Evolutionary conservation across 2,113 vertebrate species (phyloP).

Genomic region (Sceloporus tristichus): DNA sequence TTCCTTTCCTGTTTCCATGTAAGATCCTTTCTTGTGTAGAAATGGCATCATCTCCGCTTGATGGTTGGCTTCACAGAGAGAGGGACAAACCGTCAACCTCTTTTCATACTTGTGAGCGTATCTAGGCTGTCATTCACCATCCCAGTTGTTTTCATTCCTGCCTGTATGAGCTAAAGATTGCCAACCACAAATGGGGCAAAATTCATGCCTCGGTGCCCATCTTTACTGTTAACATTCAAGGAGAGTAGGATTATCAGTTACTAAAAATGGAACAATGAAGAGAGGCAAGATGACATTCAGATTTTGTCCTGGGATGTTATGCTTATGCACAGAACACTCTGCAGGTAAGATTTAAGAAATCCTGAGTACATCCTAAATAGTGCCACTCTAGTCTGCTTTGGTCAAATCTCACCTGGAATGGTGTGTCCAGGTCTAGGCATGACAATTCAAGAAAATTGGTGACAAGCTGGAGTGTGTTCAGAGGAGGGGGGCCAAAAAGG

Average conservation of each 20-base stretch:
- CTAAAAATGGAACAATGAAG: neutral
- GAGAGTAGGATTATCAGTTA: neutral
- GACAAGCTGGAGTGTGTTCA: too few relatives aligned
- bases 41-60: conserved; percentile 43
- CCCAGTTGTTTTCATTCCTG: conserved; percentile 23
- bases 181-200: neutral
- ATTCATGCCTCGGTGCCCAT: neutral
- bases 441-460: too few relatives aligned
- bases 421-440: too few relatives aligned
- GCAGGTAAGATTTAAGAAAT: neutral
- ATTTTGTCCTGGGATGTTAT: neutral
- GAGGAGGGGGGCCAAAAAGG: too few relatives aligned
- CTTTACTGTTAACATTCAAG: neutral
- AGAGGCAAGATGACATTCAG: neutral
- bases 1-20: conserved; percentile 40
- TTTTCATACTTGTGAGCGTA: conserved; percentile 6
- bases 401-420: too few relatives aligned
- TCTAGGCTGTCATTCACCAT: conserved; percentile 3
- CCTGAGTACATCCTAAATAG: too few relatives aligned
- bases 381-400: too few relatives aligned
- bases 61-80: conserved; percentile 32
- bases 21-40: conserved; percentile 42
- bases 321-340: neutral
- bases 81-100: conserved; percentile 4
- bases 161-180: neutral